phyloP scores from a whole-genome alignment of 1,140 invertebrate species.

The Aphelenchoides avenae region DNA sequence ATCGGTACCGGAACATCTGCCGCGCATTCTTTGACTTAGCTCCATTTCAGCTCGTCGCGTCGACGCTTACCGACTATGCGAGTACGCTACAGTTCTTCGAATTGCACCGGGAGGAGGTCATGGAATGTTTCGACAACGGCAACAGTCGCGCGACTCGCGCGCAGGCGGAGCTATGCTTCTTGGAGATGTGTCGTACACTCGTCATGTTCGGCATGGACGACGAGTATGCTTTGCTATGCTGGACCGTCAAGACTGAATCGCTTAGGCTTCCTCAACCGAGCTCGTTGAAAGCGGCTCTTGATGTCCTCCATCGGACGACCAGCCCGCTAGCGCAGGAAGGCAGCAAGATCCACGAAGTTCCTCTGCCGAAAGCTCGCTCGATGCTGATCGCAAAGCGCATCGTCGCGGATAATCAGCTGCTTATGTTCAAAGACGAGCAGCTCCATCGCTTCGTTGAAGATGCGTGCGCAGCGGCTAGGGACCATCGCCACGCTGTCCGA shows the following conservation, averaged over 20 bases:
- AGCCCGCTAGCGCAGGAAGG: too few species aligned
- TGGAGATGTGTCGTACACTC: neutral
- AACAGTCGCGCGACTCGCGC: constrained; percentile 14
- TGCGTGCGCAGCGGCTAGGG: neutral
- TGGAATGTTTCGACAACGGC: constrained; percentile 16
- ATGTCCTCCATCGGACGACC: too few species aligned
- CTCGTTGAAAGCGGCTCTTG: too few species aligned
- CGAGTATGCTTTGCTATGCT: too few species aligned
- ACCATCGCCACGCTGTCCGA: constrained; percentile 15
- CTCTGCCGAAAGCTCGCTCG: too few species aligned
- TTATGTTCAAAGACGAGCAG: constrained; percentile 23
- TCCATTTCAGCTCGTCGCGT: too few species aligned
- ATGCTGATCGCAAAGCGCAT: constrained; percentile 27
- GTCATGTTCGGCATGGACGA: neutral
- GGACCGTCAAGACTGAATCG: too few species aligned
- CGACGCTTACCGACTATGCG: too few species aligned
- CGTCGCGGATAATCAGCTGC: constrained; percentile 31
- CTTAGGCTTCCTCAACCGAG: too few species aligned
- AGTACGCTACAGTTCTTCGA: constrained; percentile 18
- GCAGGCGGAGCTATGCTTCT: constrained; percentile 11
- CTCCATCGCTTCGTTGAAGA: constrained; percentile 14
- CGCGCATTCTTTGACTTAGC: too few species aligned
- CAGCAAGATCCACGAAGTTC: too few species aligned
- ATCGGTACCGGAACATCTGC: too few species aligned
- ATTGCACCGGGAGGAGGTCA: constrained; percentile 11